Conservation (phyloP, 2,113 vertebrate genomes). For the Oreochromis niloticus region DNA sequence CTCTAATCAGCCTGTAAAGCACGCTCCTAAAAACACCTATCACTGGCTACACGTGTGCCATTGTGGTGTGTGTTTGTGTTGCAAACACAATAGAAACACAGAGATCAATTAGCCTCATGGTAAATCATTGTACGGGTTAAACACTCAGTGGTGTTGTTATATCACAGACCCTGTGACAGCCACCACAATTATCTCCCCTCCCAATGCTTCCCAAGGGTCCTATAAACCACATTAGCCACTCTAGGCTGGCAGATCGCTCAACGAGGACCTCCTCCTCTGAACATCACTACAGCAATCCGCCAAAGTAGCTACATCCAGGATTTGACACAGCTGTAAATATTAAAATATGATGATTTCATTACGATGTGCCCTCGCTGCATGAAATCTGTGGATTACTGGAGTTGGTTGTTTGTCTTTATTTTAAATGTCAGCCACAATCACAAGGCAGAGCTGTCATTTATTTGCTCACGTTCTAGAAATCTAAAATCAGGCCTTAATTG, state of each 20-base stretch:
- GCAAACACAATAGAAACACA: background rate
- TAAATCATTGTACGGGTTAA: slow-evolving; percentile 26
- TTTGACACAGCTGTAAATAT: slow-evolving; percentile 34
- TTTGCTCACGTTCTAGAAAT: background rate
- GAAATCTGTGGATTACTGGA: background rate
- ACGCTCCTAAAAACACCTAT: background rate
- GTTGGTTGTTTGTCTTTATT: background rate
- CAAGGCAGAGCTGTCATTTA: background rate
- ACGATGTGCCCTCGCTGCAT: background rate
- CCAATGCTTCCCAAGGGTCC: slow-evolving; percentile 42
- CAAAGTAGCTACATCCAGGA: background rate
- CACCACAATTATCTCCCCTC: slow-evolving; percentile 31
- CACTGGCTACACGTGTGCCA: background rate
- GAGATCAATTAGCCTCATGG: slow-evolving; percentile 5
- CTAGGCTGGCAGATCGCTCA: slow-evolving; percentile 33
- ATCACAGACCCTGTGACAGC: slow-evolving; percentile 36
- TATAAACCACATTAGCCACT: slow-evolving; percentile 62
- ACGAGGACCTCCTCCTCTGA: slow-evolving; percentile 1
- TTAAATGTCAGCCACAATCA: background rate
- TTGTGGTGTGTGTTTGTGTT: background rate
- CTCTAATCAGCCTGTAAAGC: background rate
- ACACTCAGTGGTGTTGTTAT: slow-evolving; percentile 25
- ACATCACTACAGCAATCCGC: background rate
- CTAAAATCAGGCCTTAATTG: slow-evolving; percentile 5
- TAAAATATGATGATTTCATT: slow-evolving; percentile 40